These are phyloP conservation scores for Urocynchramus pylzowi DNA, from an alignment of 2,113 vertebrate genomes.

Conservation along the genomic window DNA sequence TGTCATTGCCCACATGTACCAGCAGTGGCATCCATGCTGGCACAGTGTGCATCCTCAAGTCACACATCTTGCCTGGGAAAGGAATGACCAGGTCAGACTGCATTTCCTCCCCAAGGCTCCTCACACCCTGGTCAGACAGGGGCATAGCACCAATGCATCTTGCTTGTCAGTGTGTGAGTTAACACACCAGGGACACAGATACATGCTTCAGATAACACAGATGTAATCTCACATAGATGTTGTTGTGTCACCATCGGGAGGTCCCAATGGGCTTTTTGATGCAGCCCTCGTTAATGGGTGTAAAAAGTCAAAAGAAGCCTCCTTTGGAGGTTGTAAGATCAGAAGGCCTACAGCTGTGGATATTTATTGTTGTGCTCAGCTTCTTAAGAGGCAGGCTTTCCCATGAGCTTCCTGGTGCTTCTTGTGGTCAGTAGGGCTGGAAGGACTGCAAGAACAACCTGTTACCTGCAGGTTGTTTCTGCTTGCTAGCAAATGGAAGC, in stretches of 20 bases:
- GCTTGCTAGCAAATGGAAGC: not conserved
- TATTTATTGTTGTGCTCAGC: not conserved
- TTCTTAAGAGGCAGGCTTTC: not conserved
- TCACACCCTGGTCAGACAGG: not conserved
- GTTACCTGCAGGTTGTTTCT: not conserved
- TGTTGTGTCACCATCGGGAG: accelerated
- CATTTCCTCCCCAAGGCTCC: not conserved
- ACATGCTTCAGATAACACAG: not conserved
- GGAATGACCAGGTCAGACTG: accelerated
- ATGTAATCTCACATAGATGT: not conserved
- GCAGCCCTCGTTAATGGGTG: not conserved
- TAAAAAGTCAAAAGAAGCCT: not conserved
- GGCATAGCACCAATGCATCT: accelerated
- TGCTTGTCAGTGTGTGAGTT: not conserved
- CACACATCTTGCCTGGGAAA: not conserved
- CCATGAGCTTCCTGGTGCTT: not conserved
- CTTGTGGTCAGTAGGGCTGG: not conserved
- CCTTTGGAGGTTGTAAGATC: not conserved
- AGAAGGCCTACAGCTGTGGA: not conserved
- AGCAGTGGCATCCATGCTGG: not conserved
- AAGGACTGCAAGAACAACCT: not conserved
- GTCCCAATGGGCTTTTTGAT: not conserved
- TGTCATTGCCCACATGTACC: not conserved
- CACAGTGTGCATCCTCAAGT: not conserved
- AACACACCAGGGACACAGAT: not conserved